Base-by-base conservation (phyloP, 2,113 vertebrate genomes). In the Triplophysa tibetana region DNA sequence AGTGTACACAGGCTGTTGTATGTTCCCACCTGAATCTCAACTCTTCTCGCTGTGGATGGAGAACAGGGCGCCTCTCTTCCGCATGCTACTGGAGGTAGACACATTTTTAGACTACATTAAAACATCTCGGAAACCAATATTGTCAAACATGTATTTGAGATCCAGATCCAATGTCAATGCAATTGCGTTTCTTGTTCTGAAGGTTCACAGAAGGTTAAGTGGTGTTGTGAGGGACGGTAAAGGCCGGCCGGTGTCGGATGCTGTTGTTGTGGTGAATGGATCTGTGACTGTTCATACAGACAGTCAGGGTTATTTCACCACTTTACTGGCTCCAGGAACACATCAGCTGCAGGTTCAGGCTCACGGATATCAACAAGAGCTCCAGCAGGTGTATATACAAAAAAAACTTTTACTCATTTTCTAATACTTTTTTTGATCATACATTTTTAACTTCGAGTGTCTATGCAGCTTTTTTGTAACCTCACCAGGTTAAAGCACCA, bases 81-180 rank as follows among this genome's bases (percentile, higher is more conserved):
- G 96, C 90, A 98, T 99, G 97, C 87, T 99, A 1, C 95, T 98
- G 75, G 97, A 99, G 96, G 97, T 99, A 79, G 93, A 92, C 21
- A 23, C 19, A 38, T 43, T 65, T 33, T 0, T 45, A 45, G 33
- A 10, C 43, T 45, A 45, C 43, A 45, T 43, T 10, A 9, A 43
- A 3, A 43, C 41, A 9, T 43, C 10, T 43, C 10, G 10, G 41
- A 43, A 43, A 43, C 41, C 41, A 43, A 43, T 43, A 43, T 43
- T 43, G 41, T 43, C 41, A 43, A 9, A 43, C 7, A 43, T 11
- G 41, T 43, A 43, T 29, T 29, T 29, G 29, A 4, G 29, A 29
- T 29, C 43, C 43, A 11, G 2, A 45, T 11, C 43, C 1, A 45
- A 45, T 12, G 43, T 45, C 43, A 12, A 12, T 45, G 12, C 10